Base-by-base conservation (phyloP, 2,113 vertebrate species). In the Scolopax mira region DNA sequence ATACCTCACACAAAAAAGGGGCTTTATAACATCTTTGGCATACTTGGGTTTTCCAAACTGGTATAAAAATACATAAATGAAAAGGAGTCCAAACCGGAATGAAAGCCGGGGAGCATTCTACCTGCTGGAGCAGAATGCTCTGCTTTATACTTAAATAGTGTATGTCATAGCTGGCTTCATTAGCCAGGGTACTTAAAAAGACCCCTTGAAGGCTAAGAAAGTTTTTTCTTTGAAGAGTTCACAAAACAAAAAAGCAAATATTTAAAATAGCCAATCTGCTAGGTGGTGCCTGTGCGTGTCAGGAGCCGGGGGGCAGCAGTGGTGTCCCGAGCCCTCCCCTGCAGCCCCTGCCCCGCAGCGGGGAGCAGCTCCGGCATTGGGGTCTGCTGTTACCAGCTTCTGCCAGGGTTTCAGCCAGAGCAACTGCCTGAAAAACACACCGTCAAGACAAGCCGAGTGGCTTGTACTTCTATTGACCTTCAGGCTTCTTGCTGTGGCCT, bases 341-440 rank as follows among this genome's bases (percentile, higher is more conserved):
- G 18, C 46, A 19, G 35, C 21, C 61, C n/a, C 7, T 15, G 30
- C 54, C 54, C 62, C 9, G 3, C 35, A 27, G 49, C 33, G 67
- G 28, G 61, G 30, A 57, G 10, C 13, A 0, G 57, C 33, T 78
- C 5, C 0, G 0, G 7, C 8, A 2, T 41, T 54, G 81, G 11
- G 39, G 3, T 74, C 86, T 42, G 6, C 16, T 31, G 6, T 24
- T 64, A 55, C 33, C 52, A 84, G 18, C 58, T 79, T 77, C 54
- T 77, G 13, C 66, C 37, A 24, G 4, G 0, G 6, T 77, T 82
- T 62, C 11, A 80, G 5, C 13, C 46, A 13, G 30, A 73, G 88
- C 54, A 85, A 1, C 57, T 90, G 52, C 8, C 57, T 91, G 48
- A 61, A 37, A 84, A 83, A 60, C 33, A 11, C 8, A 49, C 33